Percentiles rank a stretch among this genome's conserved stretches.
phyloP scores from a whole-genome alignment of 2,888 invertebrate species.

The Patella ulyssiponensis region DNA sequence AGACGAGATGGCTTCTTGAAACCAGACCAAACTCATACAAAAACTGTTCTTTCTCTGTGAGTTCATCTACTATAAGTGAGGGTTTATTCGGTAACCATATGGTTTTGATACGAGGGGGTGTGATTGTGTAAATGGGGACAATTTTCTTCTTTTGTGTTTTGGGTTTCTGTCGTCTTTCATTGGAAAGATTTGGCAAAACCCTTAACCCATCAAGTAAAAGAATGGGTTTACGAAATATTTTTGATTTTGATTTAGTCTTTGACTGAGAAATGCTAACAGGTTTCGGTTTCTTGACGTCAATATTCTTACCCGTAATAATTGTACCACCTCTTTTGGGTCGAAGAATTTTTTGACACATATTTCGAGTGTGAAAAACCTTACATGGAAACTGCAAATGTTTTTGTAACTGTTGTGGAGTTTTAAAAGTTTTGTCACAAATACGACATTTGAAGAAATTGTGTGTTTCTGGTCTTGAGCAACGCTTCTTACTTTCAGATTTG shows the following conservation, averaged over 20 bases:
- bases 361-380: slow-evolving; percentile 29
- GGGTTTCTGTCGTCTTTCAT: slow-evolving; percentile 18
- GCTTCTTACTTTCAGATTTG: not conserved
- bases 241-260: slow-evolving; percentile 6
- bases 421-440: slow-evolving; percentile 26
- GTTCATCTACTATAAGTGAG: slow-evolving; percentile 19
- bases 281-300: slow-evolving; percentile 15
- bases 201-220: slow-evolving; percentile 18
- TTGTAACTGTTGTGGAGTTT: slow-evolving; percentile 17
- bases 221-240: slow-evolving; percentile 24
- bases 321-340: slow-evolving; percentile 27
- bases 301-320: slow-evolving; percentile 18
- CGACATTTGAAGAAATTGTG: slow-evolving; percentile 20
- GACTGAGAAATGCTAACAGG: not conserved
- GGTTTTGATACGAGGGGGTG: slow-evolving; percentile 12
- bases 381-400: slow-evolving; percentile 33
- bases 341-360: slow-evolving; percentile 30
- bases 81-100: slow-evolving; percentile 23
- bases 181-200: slow-evolving; percentile 12
- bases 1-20: slow-evolving; percentile 14
- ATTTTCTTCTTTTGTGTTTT: slow-evolving; percentile 19
- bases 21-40: slow-evolving; percentile 32
- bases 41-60: slow-evolving; percentile 32
- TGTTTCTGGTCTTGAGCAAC: too few relatives aligned
- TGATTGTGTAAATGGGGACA: not conserved